Conservation (phyloP, 2,797 vertebrate species). For the Rhincodon typus region DNA sequence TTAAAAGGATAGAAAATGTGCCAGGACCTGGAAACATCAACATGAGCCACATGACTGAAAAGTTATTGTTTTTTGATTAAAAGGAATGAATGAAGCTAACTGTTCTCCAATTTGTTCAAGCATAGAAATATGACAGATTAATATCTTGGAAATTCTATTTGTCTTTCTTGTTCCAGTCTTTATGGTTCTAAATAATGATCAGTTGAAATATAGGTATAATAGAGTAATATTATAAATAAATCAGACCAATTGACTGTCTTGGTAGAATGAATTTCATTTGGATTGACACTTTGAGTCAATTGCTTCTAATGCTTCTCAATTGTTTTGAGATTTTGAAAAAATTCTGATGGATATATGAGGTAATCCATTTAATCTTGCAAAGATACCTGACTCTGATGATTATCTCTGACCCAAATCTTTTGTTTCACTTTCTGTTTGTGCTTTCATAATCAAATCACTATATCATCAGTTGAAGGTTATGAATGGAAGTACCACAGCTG, state of each 20-base stretch:
- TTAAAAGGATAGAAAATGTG: not conserved
- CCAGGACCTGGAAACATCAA: not conserved
- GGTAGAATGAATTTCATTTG: constrained; percentile 15
- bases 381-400: not conserved
- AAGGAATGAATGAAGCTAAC: not conserved
- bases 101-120: not conserved
- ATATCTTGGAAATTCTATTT: not conserved
- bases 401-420: not conserved
- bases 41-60: not conserved
- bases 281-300: not conserved
- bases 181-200: not conserved
- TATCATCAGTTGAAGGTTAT: not conserved
- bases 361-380: constrained; percentile 6
- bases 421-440: not conserved
- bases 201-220: not conserved
- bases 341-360: not conserved
- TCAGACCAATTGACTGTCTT: not conserved
- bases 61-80: not conserved
- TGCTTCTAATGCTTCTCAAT: not conserved
- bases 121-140: not conserved
- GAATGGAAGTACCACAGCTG: not conserved
- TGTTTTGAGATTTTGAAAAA: not conserved
- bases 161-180: not conserved
- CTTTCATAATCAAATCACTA: not conserved
- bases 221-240: not conserved